Evolutionary conservation across 1,140 invertebrate genomes (phyloP).

Genomic region (Diachasmimorpha longicaudata): DNA sequence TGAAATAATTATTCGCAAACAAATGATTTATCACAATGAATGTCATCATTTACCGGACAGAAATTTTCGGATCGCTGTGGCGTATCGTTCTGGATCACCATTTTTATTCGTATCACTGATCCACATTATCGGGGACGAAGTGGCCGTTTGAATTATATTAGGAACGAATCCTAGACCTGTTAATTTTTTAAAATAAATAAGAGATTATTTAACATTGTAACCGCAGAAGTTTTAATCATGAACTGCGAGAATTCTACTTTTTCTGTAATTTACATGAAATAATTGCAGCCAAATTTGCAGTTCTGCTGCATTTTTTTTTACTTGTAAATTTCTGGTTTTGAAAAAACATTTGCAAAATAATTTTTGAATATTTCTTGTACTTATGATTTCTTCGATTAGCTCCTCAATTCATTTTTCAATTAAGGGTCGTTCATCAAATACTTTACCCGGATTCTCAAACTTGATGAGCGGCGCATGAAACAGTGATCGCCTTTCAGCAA

Average conservation of each 20-base stretch:
- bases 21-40: neutral
- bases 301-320: no score
- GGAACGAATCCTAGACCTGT: constrained; percentile 43
- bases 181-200: neutral
- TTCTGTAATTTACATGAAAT: no score
- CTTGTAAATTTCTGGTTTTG: no score
- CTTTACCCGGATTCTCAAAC: neutral
- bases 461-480: neutral
- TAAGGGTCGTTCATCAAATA: neutral
- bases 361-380: no score
- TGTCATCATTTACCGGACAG: constrained; percentile 33
- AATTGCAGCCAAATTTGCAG: no score
- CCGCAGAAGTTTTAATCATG: no score
- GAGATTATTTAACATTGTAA: neutral
- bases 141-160: constrained; percentile 28
- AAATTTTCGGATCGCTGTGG: constrained; percentile 31
- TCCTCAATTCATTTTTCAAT: neutral
- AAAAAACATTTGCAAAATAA: no score
- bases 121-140: constrained; percentile 37
- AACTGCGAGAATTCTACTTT: no score
- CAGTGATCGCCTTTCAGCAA: neutral
- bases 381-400: no score
- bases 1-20: neutral
- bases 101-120: constrained; percentile 24
- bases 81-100: constrained; percentile 28